Conservation (phyloP, 2,113 vertebrate species). For the Leptocoma aspasia region DNA sequence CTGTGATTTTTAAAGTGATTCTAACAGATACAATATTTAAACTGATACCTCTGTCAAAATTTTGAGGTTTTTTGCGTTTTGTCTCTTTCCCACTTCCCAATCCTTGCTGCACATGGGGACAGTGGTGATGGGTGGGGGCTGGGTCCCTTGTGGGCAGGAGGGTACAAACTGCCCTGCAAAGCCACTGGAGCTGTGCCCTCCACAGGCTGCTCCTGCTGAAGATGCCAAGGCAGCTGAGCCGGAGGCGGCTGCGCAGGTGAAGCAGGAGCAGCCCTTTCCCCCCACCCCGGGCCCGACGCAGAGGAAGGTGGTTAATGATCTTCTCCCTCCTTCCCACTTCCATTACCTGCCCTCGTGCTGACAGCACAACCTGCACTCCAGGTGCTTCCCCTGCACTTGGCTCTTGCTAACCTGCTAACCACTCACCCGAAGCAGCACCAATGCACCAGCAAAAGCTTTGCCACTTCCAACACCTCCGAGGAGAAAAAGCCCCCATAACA, state of each 20-base stretch:
- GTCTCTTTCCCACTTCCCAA: not conserved
- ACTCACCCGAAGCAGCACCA: not conserved
- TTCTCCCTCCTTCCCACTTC: not conserved
- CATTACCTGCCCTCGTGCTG: not conserved
- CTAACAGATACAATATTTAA: not conserved
- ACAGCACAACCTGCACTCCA: not conserved
- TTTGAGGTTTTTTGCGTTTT: rapidly evolving
- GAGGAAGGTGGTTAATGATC: not conserved
- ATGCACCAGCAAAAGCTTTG: not conserved
- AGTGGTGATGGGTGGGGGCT: not conserved
- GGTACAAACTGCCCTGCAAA: not conserved
- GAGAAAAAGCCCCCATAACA: not conserved
- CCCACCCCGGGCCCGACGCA: rapidly evolving
- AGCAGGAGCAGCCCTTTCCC: not conserved
- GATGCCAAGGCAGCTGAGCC: rapidly evolving
- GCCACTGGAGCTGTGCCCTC: not conserved
- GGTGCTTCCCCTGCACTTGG: not conserved
- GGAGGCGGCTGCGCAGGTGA: rapidly evolving
- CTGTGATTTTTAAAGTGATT: not conserved
- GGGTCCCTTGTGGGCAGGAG: not conserved
- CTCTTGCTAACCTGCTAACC: not conserved
- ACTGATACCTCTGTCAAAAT: not conserved
- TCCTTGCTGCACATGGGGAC: rapidly evolving
- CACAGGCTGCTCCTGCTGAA: not conserved
- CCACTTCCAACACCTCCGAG: not conserved